A percentile compares a stretch with the other conserved stretches of the same genome.
These are phyloP conservation scores for Drosophila nebulosa DNA, from an alignment of 1,140 invertebrate genomes.

Conservation along the genomic window DNA sequence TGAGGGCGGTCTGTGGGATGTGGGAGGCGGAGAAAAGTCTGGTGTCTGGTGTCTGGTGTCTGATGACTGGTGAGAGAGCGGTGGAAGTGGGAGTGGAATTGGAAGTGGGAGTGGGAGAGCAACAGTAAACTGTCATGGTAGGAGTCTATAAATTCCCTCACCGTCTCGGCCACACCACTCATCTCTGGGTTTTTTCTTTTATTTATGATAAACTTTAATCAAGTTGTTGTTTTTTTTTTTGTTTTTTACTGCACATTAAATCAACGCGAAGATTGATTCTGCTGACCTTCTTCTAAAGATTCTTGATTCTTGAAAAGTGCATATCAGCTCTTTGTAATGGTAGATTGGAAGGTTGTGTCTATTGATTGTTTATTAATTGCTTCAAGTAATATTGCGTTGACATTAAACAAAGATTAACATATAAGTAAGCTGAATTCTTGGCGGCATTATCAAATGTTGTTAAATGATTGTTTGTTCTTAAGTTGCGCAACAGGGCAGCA, in stretches of 20 bases:
- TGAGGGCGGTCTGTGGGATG: not conserved
- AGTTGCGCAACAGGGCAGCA: too few relatives aligned
- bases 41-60: too few relatives aligned
- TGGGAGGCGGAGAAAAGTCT: not conserved
- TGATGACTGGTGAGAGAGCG: too few relatives aligned
- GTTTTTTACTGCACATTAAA: not conserved
- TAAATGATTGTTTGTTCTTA: not conserved
- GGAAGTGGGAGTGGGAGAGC: not conserved
- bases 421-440: too few relatives aligned
- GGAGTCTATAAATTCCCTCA: not conserved
- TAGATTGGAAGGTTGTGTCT: not conserved
- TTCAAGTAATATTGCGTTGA: too few relatives aligned
- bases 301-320: not conserved
- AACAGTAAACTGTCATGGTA: not conserved
- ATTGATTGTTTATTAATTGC: not conserved
- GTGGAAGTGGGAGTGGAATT: too few relatives aligned
- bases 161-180: too few relatives aligned
- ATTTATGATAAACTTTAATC: not conserved
- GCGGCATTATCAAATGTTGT: not conserved
- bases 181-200: not conserved
- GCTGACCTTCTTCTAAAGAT: not conserved
- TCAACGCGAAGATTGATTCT: not conserved
- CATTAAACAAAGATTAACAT: too few relatives aligned
- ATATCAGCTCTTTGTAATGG: too few relatives aligned
- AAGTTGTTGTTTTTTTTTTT: not conserved